Conservation (phyloP, 2,113 vertebrate genomes). For the Menura novaehollandiae region DNA sequence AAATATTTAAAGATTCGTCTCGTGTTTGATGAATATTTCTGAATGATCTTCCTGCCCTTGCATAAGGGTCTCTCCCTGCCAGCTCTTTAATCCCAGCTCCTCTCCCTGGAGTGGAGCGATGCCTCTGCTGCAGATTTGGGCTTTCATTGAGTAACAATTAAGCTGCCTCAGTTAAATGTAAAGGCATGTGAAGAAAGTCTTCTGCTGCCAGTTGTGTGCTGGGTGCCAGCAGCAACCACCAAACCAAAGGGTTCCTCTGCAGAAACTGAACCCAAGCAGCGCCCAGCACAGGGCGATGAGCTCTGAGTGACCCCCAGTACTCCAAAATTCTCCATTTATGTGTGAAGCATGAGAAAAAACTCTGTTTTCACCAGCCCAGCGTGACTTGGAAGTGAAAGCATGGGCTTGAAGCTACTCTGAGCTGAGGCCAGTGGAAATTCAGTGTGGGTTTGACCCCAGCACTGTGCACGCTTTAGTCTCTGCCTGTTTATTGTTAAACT, state of each 20-base stretch:
- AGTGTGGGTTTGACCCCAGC: not conserved
- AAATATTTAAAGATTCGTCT: not conserved
- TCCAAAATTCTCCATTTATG: not conserved
- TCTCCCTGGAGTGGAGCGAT: not conserved
- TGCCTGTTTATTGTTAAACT: constrained; percentile 42
- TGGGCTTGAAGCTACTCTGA: not conserved
- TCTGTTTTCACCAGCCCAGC: not conserved
- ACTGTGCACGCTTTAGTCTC: not conserved
- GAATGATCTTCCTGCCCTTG: not conserved
- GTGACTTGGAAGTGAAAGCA: not conserved
- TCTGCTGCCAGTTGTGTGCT: not conserved
- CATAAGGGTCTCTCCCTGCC: not conserved
- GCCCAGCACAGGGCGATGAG: not conserved
- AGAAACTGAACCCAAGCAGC: not conserved
- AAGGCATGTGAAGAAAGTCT: not conserved
- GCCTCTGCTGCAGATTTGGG: not conserved
- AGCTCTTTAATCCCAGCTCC: not conserved
- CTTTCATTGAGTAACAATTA: not conserved
- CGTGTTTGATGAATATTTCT: not conserved
- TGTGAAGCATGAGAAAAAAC: not conserved
- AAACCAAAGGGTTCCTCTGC: not conserved
- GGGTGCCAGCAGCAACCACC: not conserved
- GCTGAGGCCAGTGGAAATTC: constrained; percentile 29
- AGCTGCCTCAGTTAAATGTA: not conserved
- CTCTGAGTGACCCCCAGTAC: not conserved